phyloP scores from a whole-genome alignment of 1,140 invertebrate genomes.

The Idris sp. region DNA sequence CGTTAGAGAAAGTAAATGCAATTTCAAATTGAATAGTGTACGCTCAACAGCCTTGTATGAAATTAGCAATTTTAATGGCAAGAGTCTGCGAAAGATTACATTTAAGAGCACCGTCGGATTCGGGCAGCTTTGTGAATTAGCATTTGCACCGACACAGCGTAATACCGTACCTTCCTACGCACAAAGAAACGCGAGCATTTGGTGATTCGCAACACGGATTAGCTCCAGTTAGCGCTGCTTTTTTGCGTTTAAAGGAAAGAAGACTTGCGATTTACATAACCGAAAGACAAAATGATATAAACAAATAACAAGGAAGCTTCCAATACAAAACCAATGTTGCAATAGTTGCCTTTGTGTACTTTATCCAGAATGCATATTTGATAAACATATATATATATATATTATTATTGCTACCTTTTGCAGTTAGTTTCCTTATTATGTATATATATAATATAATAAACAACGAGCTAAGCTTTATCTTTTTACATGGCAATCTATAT shows the following conservation, averaged over 20 bases:
- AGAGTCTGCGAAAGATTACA: constrained; percentile 37
- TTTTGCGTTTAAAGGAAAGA: constrained; percentile 37
- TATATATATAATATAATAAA: no score
- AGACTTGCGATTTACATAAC: constrained; percentile 36
- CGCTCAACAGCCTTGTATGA: constrained; percentile 66
- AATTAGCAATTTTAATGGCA: constrained; percentile 74
- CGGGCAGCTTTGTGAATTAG: constrained; percentile 44
- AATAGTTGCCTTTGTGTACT: background rate
- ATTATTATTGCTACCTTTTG: no score
- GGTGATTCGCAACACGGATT: constrained; percentile 54
- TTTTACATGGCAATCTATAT: no score
- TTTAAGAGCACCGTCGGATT: constrained; percentile 31
- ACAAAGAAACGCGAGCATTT: constrained; percentile 30
- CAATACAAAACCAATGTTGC: constrained; percentile 3
- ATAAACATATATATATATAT: no score
- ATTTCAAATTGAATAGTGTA: constrained; percentile 1
- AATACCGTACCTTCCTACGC: constrained; percentile 33
- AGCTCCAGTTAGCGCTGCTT: constrained; percentile 50
- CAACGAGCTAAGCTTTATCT: no score
- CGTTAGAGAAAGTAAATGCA: background rate
- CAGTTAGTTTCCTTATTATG: no score
- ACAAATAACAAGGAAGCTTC: constrained; percentile 22
- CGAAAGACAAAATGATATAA: constrained; percentile 31
- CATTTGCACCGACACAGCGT: constrained; percentile 30
- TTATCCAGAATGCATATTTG: no score